Evolutionary conservation across 2,113 vertebrate species (phyloP), one percentile per base, ranked within the genome.

Genomic region (Urocolius indicus): DNA sequence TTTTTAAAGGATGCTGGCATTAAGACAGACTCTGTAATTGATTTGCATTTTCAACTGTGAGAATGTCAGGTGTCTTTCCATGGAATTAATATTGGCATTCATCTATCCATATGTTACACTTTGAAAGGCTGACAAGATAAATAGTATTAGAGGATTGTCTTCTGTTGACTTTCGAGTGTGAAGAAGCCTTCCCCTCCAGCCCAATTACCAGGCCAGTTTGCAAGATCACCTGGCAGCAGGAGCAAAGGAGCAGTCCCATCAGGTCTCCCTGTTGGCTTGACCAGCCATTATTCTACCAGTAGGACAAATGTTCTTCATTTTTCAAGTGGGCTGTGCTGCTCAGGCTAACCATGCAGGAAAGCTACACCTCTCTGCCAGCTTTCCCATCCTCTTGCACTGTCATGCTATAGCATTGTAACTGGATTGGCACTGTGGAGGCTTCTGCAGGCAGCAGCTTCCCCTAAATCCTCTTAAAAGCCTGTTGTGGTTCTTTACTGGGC

Each of bases 91-190:
- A 63, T 17, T 51, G 49, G 27, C 8, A 7, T 89, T 90, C 91
- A 71, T 71, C 91, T 89, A 66, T 77, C 36, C 6, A 16, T 32
- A 16, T 11, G 17, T 48, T 84, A 29, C 16, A 22, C 30, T 57
- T 76, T 45, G 22, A 84, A 78, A 90, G 41, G 27, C 46, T 93
- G 67, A 71, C n/a, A 87, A 87, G 62, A 65, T 51, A 45, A 84
- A 75, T 72, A 51, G 15, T 74, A 34, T 46, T 51, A 46, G 86
- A 63, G 49, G 43, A 51, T 34, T 87, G 68, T 80, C 46, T 73
- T 73, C 67, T 76, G 14, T 51, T 80, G 67, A 30, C 32, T 73
- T 81, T 61, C 2, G 38, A 7, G 24, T 46, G 9, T 9, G 45
- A 81, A 65, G 71, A 67, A 87, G 62, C 57, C 57, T 22, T 71